Base-by-base conservation (phyloP, 2,113 vertebrate species). In the Athene cunicularia region DNA sequence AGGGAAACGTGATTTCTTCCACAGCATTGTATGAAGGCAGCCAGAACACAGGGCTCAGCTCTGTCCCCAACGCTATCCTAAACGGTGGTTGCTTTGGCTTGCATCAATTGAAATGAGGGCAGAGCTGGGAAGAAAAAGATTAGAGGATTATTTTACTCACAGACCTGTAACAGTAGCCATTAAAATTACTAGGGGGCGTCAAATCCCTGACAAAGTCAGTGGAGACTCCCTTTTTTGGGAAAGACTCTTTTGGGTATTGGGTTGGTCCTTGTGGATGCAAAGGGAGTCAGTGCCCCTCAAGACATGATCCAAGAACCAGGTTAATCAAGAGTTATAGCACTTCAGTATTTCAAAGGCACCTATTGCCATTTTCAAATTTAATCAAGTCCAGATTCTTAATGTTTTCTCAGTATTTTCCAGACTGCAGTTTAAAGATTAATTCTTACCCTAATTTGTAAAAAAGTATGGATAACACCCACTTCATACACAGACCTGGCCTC, bases 91-190 rank as follows among this genome's bases (percentile, higher is more conserved):
- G 33, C 18, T 90, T 87, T 90, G 49, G 19, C 17, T 13, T 49
- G 28, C 52, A 41, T 49, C 0, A 9, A 2, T 3, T 37, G 37
- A 55, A 81, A 67, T 0, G 4, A 53, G 16, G 45, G 45, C 45
- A 47, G 20, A 21, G 8, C 9, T 87, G 55, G 16, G 32, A 70
- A 67, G 30, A 50, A 70, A 50, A 87, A n/a, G 50, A 39, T 5
- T 11, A 77, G 24, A 45, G 39, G 32, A 64, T 67, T 90, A 62
- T 67, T 82, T 64, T 79, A 21, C 15, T 49, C 23, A 90, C 16
- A 50, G n/a, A 33, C 2, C 4, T 5, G 9, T 26, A 52, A n/a
- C 4, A 81, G 21, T 6, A 76, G 18, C 77, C 27, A 56, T 82
- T 49, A 59, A 60, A 50, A 79, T 63, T 59, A 24, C 11, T 33